Percentiles rank a stretch among this genome's conserved stretches.
Conservation (phyloP, 1,140 invertebrate species). For the Drosophila sechellia region DNA sequence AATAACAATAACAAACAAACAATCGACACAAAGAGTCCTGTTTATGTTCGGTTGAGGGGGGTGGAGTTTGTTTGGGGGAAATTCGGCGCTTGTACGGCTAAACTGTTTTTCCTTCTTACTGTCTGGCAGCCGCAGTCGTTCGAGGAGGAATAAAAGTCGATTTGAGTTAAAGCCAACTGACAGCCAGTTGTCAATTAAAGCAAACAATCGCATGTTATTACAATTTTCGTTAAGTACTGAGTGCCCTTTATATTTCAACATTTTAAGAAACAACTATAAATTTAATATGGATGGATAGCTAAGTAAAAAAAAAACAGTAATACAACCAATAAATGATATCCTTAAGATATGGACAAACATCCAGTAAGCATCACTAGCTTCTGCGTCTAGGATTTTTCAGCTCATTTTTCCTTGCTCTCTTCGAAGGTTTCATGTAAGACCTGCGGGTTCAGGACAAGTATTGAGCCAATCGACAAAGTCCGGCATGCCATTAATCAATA, state of each 20-base stretch:
- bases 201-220: constrained; percentile 4
- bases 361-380: background rate
- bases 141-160: constrained; percentile 10
- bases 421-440: constrained; percentile 19
- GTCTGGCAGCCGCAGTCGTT: constrained; percentile 12
- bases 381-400: background rate
- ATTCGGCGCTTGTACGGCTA: constrained; percentile 1
- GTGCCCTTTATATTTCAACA: too few species aligned
- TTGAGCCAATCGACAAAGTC: background rate
- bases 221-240: background rate
- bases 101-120: constrained; percentile 28
- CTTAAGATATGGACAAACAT: background rate
- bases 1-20: constrained; percentile 54
- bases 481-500: constrained; percentile 9
- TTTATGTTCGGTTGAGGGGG: constrained; percentile 1
- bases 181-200: constrained; percentile 15
- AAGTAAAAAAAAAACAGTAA: background rate
- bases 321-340: background rate
- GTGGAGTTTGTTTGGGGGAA: constrained; percentile 12
- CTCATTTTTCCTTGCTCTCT: background rate
- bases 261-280: too few species aligned
- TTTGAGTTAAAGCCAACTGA: constrained; percentile 9
- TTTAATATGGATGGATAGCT: too few species aligned
- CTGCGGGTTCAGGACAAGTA: background rate
- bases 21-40: constrained; percentile 40